Conservation (phyloP, 1,140 invertebrate genomes). For the Scaptomyza graminum region DNA sequence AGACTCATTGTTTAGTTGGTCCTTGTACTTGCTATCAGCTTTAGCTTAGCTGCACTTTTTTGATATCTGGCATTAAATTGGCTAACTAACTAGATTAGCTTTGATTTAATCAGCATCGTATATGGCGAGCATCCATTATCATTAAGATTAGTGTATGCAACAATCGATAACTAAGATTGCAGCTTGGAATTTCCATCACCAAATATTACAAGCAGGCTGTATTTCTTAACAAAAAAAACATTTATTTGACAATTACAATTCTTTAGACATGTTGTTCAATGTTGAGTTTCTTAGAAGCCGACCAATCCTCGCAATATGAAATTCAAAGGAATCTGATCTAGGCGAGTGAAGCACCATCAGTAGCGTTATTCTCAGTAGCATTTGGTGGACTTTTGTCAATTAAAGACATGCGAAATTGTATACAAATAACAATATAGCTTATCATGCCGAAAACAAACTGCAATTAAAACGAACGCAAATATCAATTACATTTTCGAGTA, state of each 20-base stretch:
- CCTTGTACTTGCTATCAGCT: neutral
- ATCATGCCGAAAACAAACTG: conserved; percentile 63
- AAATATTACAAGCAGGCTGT: neutral
- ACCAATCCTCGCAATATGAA: conserved; percentile 6
- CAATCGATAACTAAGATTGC: conserved; percentile 2
- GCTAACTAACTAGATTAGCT: conserved; percentile 72
- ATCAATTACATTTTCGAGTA: no score
- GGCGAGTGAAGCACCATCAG: neutral
- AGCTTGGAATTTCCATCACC: conserved; percentile 6
- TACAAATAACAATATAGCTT: conserved; percentile 63
- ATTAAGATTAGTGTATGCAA: conserved; percentile 7
- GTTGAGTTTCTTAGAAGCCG: conserved; percentile 10
- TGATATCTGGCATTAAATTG: conserved; percentile 42
- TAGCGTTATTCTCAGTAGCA: neutral
- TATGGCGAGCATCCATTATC: neutral
- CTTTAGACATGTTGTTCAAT: no score
- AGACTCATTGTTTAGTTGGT: no score
- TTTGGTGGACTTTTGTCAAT: conserved; percentile 13
- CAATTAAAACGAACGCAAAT: conserved; percentile 1
- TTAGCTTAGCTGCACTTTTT: conserved; percentile 4
- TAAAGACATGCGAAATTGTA: conserved; percentile 59
- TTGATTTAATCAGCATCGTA: conserved; percentile 64
- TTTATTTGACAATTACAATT: neutral
- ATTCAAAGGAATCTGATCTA: conserved; percentile 9
- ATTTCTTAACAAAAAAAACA: conserved; percentile 20